Conservation (phyloP, 2,888 invertebrate species). For the Augiades crinisus region DNA sequence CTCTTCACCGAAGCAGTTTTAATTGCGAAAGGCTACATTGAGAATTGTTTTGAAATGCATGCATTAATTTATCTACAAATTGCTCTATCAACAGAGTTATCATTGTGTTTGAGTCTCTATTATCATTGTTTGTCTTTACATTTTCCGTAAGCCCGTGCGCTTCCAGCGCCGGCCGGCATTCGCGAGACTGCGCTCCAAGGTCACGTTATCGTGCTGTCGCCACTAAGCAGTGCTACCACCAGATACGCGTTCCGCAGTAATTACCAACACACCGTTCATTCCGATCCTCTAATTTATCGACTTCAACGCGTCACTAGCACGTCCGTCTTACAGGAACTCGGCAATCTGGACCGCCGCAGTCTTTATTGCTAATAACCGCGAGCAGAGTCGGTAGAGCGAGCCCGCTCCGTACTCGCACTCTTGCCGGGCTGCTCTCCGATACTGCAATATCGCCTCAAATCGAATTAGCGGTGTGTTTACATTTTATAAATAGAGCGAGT, state of each 20-base stretch:
- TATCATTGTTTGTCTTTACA: conserved; percentile 72
- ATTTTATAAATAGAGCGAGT: conserved; percentile 76
- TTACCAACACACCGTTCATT: conserved; percentile 33
- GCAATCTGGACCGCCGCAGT: conserved; percentile 68
- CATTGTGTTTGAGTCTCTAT: conserved; percentile 53
- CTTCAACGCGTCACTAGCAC: conserved; percentile 48
- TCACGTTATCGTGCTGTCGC: conserved; percentile 78
- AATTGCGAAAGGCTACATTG: background rate
- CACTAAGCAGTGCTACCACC: conserved; percentile 35
- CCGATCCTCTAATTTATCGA: conserved; percentile 41
- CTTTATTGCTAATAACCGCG: conserved; percentile 61
- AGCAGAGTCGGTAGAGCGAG: conserved; percentile 44
- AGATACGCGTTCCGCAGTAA: conserved; percentile 34
- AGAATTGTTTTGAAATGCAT: background rate
- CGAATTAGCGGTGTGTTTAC: conserved; percentile 77
- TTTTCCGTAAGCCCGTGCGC: conserved; percentile 68
- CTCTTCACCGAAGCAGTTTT: background rate
- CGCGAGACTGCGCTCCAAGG: conserved; percentile 71
- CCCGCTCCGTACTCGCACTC: conserved; percentile 61
- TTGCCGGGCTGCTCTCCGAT: conserved; percentile 41
- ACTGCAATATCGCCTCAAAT: conserved; percentile 61
- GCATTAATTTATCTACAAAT: background rate
- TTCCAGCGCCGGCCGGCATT: conserved; percentile 71
- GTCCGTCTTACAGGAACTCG: conserved; percentile 72
- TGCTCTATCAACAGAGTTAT: conserved; percentile 48